These are phyloP conservation scores for Clupea harengus DNA, from an alignment of 2,113 vertebrate species.

Conservation along the genomic window DNA sequence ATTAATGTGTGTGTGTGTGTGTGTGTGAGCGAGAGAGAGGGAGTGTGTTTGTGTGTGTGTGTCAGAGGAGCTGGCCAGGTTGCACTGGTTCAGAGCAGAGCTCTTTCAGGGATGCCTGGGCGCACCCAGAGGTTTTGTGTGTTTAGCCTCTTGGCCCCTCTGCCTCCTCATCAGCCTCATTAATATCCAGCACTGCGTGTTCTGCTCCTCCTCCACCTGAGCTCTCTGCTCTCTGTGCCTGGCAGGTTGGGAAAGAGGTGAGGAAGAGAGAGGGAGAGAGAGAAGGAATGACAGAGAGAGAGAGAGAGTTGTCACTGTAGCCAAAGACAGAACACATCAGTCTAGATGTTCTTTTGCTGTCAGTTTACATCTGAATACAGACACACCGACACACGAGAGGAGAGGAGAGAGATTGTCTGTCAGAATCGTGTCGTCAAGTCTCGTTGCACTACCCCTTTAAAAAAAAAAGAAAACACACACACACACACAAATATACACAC, in stretches of 20 bases:
- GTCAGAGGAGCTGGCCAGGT: conserved; percentile 53
- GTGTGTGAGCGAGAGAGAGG: no score
- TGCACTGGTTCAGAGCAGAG: background rate
- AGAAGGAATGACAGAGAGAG: background rate
- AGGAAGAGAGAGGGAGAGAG: background rate
- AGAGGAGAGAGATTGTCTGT: conserved; percentile 34
- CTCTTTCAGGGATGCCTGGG: background rate
- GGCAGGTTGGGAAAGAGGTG: background rate
- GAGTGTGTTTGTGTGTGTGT: conserved; percentile 48
- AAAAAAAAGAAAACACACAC: background rate
- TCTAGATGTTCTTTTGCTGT: conserved; percentile 31
- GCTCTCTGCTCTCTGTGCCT: background rate
- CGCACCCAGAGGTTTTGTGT: conserved; percentile 37
- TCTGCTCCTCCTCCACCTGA: background rate
- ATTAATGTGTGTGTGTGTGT: conserved; percentile 51
- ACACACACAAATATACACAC: conserved; percentile 25
- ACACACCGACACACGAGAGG: background rate
- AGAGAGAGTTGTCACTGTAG: conserved; percentile 27
- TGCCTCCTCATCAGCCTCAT: conserved; percentile 34
- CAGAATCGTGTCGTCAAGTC: conserved; percentile 20
- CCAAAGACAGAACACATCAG: conserved; percentile 27
- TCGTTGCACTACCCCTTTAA: background rate
- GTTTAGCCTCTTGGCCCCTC: conserved; percentile 6
- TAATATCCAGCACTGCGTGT: background rate
- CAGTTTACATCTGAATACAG: conserved; percentile 22